Base-by-base conservation (phyloP, 1,140 invertebrate genomes). In the Anoplophora glabripennis region DNA sequence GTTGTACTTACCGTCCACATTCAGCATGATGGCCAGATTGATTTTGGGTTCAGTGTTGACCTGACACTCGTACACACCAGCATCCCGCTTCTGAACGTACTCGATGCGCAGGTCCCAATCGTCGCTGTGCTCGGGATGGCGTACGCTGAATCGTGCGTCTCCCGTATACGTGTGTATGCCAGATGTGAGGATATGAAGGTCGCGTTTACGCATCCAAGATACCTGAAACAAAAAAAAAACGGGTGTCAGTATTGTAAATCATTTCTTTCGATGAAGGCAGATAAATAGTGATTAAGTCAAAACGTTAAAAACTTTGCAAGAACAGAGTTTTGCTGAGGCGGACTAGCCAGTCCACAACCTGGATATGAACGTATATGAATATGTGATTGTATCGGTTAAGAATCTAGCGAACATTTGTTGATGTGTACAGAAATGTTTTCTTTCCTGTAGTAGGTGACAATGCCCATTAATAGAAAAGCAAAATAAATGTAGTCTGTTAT, bases 31-130 rank as follows among this genome's bases (percentile, higher is more conserved):
- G 33, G 88, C 87, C 78, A 90, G 83, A 73, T 89, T 91, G 74
- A 90, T 89, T 75, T 92, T 92, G 10, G 90, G 90, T 69, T 93
- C 90, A 1, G 90, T 92, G 74, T 89, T 89, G 55, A 89, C 86
- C 79, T 86, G 83, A 69, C 91, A 94, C 76, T 93, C 92, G 78
- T 95, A 96, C 38, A 91, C 84, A 0, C 93, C 93, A 1, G 86
- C 89, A 72, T 97, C 93, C 36, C 87, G 78, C 57, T 86, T 82
- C 76, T 95, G 91, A 3, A 94, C 88, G 72, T 90, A 94, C 65
- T 88, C 87, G 62, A 97, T 90, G 77, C 88, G 86, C 59, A 97
- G 83, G 72, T 90, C 89, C 93, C 93, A 96, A 73, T 95, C 91
- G 66, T 95, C 89, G n/a, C 87, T 88, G 11, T 85, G 83, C 63